These are phyloP conservation scores for Paraescarpia echinospica DNA, from an alignment of 1,140 invertebrate genomes.

Conservation along the genomic window DNA sequence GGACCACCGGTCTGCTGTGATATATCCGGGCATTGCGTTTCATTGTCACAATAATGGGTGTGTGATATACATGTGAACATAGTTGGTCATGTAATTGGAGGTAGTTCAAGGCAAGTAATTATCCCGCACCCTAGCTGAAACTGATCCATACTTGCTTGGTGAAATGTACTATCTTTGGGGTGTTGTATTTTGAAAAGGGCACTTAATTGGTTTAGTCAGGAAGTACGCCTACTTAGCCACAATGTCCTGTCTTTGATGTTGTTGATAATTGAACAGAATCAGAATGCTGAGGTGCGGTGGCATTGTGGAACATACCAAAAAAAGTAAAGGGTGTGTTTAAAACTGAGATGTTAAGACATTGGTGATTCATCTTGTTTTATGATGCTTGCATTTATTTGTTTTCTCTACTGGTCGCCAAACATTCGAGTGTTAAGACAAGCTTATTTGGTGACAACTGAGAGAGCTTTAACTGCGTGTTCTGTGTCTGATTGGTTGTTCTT, in stretches of 20 bases:
- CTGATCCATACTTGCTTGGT: background rate
- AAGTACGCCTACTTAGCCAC: background rate
- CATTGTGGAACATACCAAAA: background rate
- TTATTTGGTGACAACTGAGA: background rate
- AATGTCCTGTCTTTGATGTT: background rate
- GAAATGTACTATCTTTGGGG: background rate
- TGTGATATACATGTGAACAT: background rate
- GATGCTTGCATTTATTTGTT: background rate
- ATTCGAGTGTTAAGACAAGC: background rate
- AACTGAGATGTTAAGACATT: background rate
- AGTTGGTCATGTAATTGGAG: background rate
- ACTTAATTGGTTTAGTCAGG: slow-evolving; percentile 1
- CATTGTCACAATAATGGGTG: background rate
- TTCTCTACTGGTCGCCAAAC: background rate
- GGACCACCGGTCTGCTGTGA: background rate
- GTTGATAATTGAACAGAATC: background rate
- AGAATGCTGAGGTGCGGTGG: background rate
- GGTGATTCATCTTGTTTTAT: background rate
- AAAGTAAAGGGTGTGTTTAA: background rate
- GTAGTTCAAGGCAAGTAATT: background rate
- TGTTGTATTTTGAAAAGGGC: background rate
- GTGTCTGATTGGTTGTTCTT: background rate
- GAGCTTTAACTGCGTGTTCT: background rate
- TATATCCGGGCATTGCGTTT: background rate
- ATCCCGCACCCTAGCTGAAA: background rate